phyloP scores from a whole-genome alignment of 2,888 invertebrate species.

The Drosophila basisetae region DNA sequence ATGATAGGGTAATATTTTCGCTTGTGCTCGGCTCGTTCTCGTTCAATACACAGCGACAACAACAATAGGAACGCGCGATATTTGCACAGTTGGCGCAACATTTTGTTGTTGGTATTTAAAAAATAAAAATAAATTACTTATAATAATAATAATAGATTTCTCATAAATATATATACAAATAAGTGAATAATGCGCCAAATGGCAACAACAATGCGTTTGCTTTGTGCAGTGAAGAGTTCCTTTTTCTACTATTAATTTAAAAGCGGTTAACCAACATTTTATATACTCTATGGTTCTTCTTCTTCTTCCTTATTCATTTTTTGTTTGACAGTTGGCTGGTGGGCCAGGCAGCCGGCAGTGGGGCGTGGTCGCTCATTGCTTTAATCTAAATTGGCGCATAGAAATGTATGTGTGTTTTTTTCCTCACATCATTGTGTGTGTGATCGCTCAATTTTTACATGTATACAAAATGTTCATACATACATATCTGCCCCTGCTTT shows the following conservation, averaged over 20 bases:
- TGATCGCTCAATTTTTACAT: conserved; percentile 71
- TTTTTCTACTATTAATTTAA: conserved; percentile 56
- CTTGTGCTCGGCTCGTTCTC: conserved; percentile 1
- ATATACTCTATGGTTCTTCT: conserved; percentile 11
- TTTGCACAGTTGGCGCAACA: conserved; percentile 73
- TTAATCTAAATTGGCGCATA: conserved; percentile 82
- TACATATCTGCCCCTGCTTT: conserved; percentile 15
- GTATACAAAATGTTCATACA: conserved; percentile 33
- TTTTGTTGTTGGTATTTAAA: conserved; percentile 40
- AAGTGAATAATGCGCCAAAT: conserved; percentile 39
- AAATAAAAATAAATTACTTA: conserved; percentile 38
- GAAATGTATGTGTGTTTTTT: conserved; percentile 56
- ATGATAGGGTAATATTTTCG: conserved; percentile 7
- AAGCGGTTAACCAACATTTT: conserved; percentile 35
- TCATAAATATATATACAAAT: conserved; percentile 39
- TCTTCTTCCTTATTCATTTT: conserved; percentile 6
- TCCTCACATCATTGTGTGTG: conserved; percentile 43
- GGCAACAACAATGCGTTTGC: conserved; percentile 62
- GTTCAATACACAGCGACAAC: conserved; percentile 10
- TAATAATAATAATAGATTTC: conserved; percentile 65
- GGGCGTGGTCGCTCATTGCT: conserved; percentile 69
- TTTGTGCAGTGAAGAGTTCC: conserved; percentile 52
- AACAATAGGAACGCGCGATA: conserved; percentile 35
- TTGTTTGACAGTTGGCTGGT: conserved; percentile 50
- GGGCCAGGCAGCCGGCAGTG: conserved; percentile 36